Evolutionary conservation across 1,140 invertebrate genomes (phyloP), one percentile per base, ranked within the genome.

Genomic region (Grapholita molesta): DNA sequence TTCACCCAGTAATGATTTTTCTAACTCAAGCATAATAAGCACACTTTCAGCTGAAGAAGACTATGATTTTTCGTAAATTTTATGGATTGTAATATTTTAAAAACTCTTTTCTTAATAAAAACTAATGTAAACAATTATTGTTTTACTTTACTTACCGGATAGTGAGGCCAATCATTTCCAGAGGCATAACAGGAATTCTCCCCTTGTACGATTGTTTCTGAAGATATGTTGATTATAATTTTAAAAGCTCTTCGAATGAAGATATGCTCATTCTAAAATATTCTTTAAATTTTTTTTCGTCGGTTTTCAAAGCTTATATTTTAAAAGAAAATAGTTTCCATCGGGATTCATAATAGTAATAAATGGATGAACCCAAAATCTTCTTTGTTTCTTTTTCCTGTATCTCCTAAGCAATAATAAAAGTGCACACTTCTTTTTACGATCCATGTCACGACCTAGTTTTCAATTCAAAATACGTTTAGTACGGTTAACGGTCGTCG

Each of bases 221-320:
- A 68, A 75, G 67, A 69, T 72, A 70, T 75, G 73, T 69, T 73
- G 73, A 69, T 72, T 76, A 73, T 70, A 74, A 73, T 73, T 75
- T 75, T 69, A 73, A 72, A 76, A 78, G 77, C 70, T 74, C 61
- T 79, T 79, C 77, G 52, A 76, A 79, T 75, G 68, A 75, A 72
- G 71, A 73, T 77, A 79, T 71, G 65, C 70, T 75, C 75, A 79
- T 77, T 75, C 77, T 77, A 79, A 74, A 77, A 73, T 77, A 77
- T 11, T 75, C 61, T 3, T 74, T 72, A 77, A 72, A 79, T 24
- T 68, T 70, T 64, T 72, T 68, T 77, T 79, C 66, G 64, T 74
- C 74, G 42, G 68, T 75, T 74, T 73, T 75, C 53, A 79, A 73
- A 66, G 70, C 71, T 71, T 74, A 72, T 76, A 80, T 70, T 78